A percentile compares a stretch with the other conserved stretches of the same genome.
Conservation (phyloP, 2,888 invertebrate species). For the Lepetodrilus schrolli region DNA sequence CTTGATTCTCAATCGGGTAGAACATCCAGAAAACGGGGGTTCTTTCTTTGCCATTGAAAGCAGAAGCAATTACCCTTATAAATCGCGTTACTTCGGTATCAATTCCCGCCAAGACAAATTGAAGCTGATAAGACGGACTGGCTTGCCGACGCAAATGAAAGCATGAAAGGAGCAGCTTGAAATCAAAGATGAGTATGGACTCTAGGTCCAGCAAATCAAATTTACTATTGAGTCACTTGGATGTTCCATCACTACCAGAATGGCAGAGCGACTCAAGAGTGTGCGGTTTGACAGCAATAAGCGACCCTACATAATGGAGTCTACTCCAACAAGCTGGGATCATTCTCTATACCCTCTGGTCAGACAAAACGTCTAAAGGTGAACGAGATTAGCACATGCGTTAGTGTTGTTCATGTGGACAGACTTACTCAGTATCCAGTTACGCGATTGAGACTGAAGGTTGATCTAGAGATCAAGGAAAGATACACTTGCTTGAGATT, state of each 20-base stretch:
- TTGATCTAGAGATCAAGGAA: too few species aligned
- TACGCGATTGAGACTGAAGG: too few species aligned
- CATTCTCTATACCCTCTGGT: not conserved
- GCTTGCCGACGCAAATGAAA: not conserved
- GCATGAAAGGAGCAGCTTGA: not conserved
- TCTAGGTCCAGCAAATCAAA: not conserved
- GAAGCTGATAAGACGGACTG: not conserved
- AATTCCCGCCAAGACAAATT: not conserved
- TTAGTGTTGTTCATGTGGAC: not conserved
- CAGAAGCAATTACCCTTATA: not conserved
- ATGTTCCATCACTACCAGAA: not conserved
- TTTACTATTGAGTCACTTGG: conserved; percentile 5
- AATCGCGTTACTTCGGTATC: not conserved
- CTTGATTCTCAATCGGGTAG: not conserved
- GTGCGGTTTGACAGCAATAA: not conserved
- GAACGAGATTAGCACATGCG: not conserved
- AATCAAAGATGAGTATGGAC: not conserved
- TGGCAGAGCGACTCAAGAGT: not conserved
- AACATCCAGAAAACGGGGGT: not conserved
- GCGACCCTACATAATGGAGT: not conserved
- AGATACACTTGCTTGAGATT: too few species aligned
- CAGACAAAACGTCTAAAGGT: not conserved
- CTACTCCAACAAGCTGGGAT: not conserved
- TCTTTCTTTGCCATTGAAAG: not conserved
- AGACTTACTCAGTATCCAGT: too few species aligned